Evolutionary conservation across 2,888 invertebrate genomes (phyloP), one percentile per base, ranked within the genome.

Genomic region (Folsomia candida): DNA sequence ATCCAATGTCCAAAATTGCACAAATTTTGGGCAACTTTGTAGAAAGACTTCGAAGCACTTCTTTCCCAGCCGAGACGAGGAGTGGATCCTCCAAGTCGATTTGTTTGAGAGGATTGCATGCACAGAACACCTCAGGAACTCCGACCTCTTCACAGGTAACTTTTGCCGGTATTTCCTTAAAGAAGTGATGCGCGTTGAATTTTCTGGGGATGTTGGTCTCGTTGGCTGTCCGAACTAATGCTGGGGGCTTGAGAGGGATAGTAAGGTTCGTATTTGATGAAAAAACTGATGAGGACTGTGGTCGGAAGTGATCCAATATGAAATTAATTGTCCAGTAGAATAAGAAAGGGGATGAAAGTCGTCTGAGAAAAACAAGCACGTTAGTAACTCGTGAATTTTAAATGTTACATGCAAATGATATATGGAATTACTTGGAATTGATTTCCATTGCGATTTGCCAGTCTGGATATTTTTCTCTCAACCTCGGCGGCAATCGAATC

Each of bases 401-500:
- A n/a, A n/a, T n/a, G n/a, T n/a, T n/a, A n/a, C n/a, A n/a, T n/a
- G n/a, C n/a, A n/a, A n/a, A n/a, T n/a, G n/a, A n/a, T n/a, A n/a
- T n/a, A n/a, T n/a, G n/a, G n/a, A n/a, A 64, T 26, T 63, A 71
- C 74, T 51, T 67, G 1, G 63, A 54, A 57, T 74, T 74, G 2
- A 58, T 28, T 54, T 71, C 24, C 22, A 74, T 22, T 22, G 61
- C 60, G 11, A 58, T 22, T 4, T 62, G 28, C 24, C 71, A 51
- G 51, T 69, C 63, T 9, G 69, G 37, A 1, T 61, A 54, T 22
- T 59, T 25, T 18, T 54, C 28, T 0, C 20, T 24, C 75, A 91
- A 88, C 83, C 85, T 85, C 9, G 84, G 82, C 0, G 92, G 92
- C 63, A 89, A 76, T 85, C 87, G 89, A 22, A 91, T 83, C 80